These are phyloP conservation scores for Orientallactaga bullata DNA, from an alignment of 2,113 vertebrate genomes.

Conservation along the genomic window DNA sequence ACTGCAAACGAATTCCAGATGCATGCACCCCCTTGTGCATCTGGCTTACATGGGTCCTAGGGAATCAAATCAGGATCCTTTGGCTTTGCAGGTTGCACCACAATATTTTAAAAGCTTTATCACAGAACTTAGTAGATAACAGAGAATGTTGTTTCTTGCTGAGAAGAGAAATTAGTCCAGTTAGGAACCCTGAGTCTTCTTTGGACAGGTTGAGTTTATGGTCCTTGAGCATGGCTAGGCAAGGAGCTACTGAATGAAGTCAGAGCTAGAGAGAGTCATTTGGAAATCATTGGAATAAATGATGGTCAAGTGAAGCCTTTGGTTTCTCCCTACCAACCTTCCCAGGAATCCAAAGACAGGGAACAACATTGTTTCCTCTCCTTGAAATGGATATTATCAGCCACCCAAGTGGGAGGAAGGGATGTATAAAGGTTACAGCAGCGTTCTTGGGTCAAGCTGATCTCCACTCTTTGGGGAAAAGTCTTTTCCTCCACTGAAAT, in stretches of 20 bases:
- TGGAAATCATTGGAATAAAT: neutral
- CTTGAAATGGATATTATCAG: neutral
- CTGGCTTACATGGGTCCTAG: too few relatives aligned
- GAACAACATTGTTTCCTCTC: neutral
- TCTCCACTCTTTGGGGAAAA: neutral
- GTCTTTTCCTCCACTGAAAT: neutral
- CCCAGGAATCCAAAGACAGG: neutral
- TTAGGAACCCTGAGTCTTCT: neutral
- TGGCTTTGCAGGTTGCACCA: too few relatives aligned
- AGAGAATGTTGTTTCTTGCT: constrained; percentile 25
- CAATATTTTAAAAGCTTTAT: constrained; percentile 38
- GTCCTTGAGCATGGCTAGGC: neutral
- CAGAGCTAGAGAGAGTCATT: neutral
- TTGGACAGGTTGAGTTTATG: neutral
- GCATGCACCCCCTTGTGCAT: too few relatives aligned
- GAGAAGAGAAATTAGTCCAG: neutral
- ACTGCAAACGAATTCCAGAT: too few relatives aligned
- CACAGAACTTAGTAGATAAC: constrained; percentile 9
- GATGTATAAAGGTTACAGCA: neutral
- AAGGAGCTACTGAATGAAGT: neutral
- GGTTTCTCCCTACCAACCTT: neutral
- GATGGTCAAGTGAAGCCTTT: neutral
- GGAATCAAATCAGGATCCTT: too few relatives aligned
- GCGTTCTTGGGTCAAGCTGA: neutral
- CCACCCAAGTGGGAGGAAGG: neutral